Percentiles rank a stretch among this genome's conserved stretches.
Conservation (phyloP, 2,113 vertebrate genomes). For the Melanerpes aurifrons region DNA sequence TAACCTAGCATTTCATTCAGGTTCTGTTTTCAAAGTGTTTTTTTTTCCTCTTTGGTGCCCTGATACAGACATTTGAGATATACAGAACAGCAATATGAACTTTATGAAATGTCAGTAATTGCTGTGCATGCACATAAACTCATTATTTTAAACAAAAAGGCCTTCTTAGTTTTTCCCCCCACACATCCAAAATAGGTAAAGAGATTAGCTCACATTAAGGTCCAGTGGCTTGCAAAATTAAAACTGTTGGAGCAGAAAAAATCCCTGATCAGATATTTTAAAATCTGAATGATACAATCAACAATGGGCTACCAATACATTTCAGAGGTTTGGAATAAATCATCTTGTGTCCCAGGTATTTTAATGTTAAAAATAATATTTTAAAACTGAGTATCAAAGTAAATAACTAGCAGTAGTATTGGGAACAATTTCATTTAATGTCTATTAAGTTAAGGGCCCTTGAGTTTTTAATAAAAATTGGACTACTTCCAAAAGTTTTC, state of each 20-base stretch:
- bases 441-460: not conserved
- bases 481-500: not conserved
- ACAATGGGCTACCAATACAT: constrained; percentile 33
- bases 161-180: not conserved
- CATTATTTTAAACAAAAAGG: constrained; percentile 28
- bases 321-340: constrained; percentile 16
- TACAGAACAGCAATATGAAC: constrained; percentile 38
- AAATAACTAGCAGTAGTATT: not conserved
- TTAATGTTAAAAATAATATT: not conserved
- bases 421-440: not conserved
- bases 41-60: not conserved
- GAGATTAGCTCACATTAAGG: constrained; percentile 67
- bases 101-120: constrained; percentile 71
- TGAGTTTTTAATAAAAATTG: not conserved
- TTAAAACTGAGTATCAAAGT: not conserved
- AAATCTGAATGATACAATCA: constrained; percentile 60
- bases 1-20: not conserved
- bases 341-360: not conserved
- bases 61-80: not conserved
- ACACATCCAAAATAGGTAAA: constrained; percentile 5
- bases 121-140: constrained; percentile 8
- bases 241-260: constrained; percentile 65
- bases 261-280: constrained; percentile 61
- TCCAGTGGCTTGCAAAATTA: constrained; percentile 74
- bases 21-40: constrained; percentile 20